Evolutionary conservation across 2,888 invertebrate genomes (phyloP), one percentile per base, ranked within the genome.

Genomic region (Hololepta plana): DNA sequence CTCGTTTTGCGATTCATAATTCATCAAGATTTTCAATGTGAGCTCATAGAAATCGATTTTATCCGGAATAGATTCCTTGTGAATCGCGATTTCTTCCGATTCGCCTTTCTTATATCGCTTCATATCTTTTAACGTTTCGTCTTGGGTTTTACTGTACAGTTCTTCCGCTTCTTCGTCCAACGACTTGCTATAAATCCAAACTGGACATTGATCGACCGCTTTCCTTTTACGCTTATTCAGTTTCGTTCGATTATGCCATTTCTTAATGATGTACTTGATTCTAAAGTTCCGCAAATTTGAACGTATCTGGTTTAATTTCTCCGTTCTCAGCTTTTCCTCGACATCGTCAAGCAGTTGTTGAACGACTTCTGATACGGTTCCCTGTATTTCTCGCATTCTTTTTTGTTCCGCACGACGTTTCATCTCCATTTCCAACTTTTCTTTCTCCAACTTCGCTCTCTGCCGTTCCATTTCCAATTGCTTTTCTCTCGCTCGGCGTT

Each of bases 181-280:
- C 12, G 52, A 50, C 20, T 44, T 44, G 2, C 49, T 47, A n/a
- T 59, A 57, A 9, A 64, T 43, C 60, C 65, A 67, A 2, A 64
- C 45, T 0, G 69, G 67, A 17, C 62, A 59, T 23, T 55, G 53
- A 24, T 64, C 61, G 15, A 69, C 47, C 0, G 64, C 58, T 32
- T 56, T 54, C 4, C 64, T 54, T 36, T 60, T 62, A 11, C 54
- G 41, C 34, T 53, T 55, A 30, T 55, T 54, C 19, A 45, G 49
- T 2, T 44, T 38, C 2, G 51, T 43, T 14, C 48, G 46, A 11
- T 40, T 43, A 12, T 49, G 49, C 70, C 69, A 70, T 16, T 51
- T 46, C 8, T 41, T 40, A 17, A 57, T 53, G 30, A 55, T 60
- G 16, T 51, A 51, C 9, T 44, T 35, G 2, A 63, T 33, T 17